Base-by-base conservation (phyloP, 2,113 vertebrate species). In the Megaceryle torquata region DNA sequence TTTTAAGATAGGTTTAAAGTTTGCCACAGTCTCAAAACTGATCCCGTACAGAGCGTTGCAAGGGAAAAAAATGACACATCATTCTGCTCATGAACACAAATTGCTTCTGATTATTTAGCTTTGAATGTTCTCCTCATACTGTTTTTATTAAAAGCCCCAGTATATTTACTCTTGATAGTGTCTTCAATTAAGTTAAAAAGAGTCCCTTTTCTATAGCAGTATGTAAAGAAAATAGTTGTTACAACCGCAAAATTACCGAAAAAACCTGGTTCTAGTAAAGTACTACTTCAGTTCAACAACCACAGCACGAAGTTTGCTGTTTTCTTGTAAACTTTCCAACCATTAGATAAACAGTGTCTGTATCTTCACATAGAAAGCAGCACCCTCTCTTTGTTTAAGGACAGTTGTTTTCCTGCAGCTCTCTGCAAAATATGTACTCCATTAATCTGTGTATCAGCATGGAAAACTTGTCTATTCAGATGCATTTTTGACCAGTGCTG, bases 1-100 rank as follows among this genome's bases (percentile, higher is more conserved):
- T 98, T 98, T 98, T 98, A 98, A 98, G 98, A 96, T 98, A 97
- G 98, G 97, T 97, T 98, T 98, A 95, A 97, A 97, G 97, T 97
- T 98, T 97, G 94, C 97, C 96, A 96, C 91, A 92, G 88, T 94
- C 96, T 95, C 88, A 94, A 96, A 94, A 96, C 95, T 92, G 88
- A 97, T 92, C 92, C 95, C 72, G 69, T 61, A 28, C 94, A 90
- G 96, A 97, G 92, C 82, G 9, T 85, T 82, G 96, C 82, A 70
- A 79, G 89, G 89, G 72, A 82, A 93, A 97, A 94, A 93, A 76
- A 92, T 95, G 91, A 89, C 97, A 96, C 96, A 97, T 97, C 96
- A 82, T 88, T 96, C 97, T 80, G 87, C 93, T 95, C 96, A 94
- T 96, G 96, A 81, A 97, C 89, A 80, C 98, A 98, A 98, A 98